phyloP scores from a whole-genome alignment of 2,888 invertebrate species.

The Drosophila eohydei region DNA sequence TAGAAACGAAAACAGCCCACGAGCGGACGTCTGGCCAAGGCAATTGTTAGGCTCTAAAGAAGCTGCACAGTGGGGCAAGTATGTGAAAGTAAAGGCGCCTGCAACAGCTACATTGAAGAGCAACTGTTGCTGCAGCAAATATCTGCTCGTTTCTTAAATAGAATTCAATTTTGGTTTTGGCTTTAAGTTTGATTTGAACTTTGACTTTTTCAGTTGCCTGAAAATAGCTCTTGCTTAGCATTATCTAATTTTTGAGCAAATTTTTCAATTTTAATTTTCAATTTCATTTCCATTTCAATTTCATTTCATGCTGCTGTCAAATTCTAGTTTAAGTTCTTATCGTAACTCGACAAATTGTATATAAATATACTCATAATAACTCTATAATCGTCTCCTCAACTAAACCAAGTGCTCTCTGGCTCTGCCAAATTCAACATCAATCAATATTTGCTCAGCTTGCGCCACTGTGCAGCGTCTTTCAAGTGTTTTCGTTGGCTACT shows the following conservation, averaged over 20 bases:
- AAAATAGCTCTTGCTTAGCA: too few species aligned
- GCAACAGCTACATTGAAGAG: neutral
- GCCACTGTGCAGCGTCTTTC: slow-evolving; percentile 29
- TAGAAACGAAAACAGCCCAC: slow-evolving; percentile 71
- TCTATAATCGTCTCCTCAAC: too few species aligned
- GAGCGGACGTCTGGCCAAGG: slow-evolving; percentile 25
- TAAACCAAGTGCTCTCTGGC: neutral
- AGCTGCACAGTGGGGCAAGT: slow-evolving; percentile 37
- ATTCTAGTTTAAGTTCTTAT: too few species aligned
- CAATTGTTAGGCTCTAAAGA: slow-evolving; percentile 33
- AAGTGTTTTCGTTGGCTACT: slow-evolving; percentile 28
- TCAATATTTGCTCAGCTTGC: too few species aligned
- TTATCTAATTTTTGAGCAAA: neutral
- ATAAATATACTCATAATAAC: neutral
- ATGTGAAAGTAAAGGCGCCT: neutral
- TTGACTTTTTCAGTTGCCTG: too few species aligned
- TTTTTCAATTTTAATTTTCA: neutral
- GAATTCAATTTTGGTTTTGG: too few species aligned
- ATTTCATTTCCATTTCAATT: neutral
- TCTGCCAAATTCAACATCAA: too few species aligned
- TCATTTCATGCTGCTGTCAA: neutral
- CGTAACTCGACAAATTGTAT: neutral
- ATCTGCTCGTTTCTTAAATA: too few species aligned
- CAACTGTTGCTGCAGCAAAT: neutral
- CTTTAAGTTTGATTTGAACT: too few species aligned